A percentile compares a stretch with the other conserved stretches of the same genome.
Conservation (phyloP, 2,797 vertebrate genomes). For the Manis pentadactyla region DNA sequence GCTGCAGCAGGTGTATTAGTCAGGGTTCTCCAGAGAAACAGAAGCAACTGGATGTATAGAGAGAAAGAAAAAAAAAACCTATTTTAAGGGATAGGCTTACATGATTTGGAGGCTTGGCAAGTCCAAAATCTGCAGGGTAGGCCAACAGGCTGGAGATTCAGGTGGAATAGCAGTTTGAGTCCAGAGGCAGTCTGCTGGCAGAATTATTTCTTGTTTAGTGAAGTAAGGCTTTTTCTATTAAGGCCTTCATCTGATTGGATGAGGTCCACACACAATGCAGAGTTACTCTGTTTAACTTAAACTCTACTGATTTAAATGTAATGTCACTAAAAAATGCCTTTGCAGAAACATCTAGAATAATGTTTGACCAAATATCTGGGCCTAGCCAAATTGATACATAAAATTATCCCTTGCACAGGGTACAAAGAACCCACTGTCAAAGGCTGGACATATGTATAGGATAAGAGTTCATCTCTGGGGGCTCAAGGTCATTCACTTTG, state of each 20-base stretch:
- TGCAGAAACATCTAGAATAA: not conserved
- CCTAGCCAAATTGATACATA: not conserved
- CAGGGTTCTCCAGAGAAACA: not conserved
- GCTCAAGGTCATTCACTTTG: not conserved
- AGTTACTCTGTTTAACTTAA: not conserved
- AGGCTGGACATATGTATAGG: not conserved
- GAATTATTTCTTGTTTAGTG: not conserved
- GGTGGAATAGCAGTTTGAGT: not conserved
- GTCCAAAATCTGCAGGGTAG: not conserved
- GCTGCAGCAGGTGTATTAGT: not conserved
- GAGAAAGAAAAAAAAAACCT: not conserved
- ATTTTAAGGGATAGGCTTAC: slow-evolving; percentile 26
- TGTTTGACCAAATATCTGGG: not conserved
- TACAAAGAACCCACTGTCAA: not conserved
- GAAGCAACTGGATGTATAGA: not conserved
- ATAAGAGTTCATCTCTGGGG: not conserved
- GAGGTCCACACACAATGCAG: not conserved
- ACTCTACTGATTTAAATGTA: not conserved
- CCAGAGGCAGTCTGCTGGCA: not conserved
- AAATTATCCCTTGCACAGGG: not conserved
- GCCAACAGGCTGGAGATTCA: not conserved
- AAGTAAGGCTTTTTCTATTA: not conserved
- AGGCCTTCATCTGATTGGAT: not conserved
- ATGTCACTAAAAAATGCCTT: not conserved
- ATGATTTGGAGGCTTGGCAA: slow-evolving; percentile 14